These are phyloP conservation scores for Leptobrachium ailaonicum DNA, from an alignment of 2,113 vertebrate genomes.

Conservation along the genomic window DNA sequence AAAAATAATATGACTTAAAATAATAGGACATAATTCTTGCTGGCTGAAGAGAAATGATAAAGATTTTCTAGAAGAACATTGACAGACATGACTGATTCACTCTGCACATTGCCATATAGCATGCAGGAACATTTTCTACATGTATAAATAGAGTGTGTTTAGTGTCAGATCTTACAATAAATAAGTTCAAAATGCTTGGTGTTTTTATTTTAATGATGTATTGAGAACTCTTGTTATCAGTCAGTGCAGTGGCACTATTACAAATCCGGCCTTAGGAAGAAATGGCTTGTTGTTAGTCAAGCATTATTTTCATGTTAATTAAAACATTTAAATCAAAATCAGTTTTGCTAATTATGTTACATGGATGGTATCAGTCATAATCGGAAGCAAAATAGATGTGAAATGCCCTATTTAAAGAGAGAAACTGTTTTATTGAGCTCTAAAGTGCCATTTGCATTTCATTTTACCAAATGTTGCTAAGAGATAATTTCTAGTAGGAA, in stretches of 20 bases:
- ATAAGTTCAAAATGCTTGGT: background rate
- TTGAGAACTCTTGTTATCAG: conserved; percentile 6
- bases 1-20: no score
- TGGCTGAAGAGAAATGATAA: no score
- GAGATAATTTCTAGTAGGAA: conserved; percentile 59
- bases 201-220: conserved; percentile 9
- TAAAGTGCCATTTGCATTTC: conserved; percentile 52
- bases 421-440: conserved; percentile 44
- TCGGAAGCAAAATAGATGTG: conserved; percentile 33
- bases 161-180: no score
- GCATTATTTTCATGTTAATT: conserved; percentile 45
- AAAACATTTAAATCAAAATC: conserved; percentile 39
- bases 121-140: no score
- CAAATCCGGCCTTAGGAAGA: conserved; percentile 7
- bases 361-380: conserved; percentile 32
- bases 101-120: no score
- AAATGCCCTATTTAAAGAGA: conserved; percentile 41
- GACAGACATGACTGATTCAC: no score
- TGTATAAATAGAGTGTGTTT: no score
- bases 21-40: no score
- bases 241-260: background rate
- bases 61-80: no score
- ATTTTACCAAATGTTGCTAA: conserved; percentile 70
- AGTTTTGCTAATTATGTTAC: conserved; percentile 38
- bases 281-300: conserved; percentile 22